Conservation (phyloP, 2,888 invertebrate genomes). For the Chymomyza procnemis region DNA sequence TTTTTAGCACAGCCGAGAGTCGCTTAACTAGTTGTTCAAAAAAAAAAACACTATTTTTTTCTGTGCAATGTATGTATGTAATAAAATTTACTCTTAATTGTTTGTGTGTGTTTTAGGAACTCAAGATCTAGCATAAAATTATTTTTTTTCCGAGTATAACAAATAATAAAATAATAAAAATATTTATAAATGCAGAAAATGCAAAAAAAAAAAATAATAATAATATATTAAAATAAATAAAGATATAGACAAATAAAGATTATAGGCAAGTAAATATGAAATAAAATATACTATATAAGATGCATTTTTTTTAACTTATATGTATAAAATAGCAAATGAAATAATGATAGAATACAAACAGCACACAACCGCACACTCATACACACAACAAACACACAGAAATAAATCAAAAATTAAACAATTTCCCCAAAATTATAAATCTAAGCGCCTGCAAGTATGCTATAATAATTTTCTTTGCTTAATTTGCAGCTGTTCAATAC, state of each 20-base stretch:
- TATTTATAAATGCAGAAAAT: constrained; percentile 26
- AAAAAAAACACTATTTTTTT: constrained; percentile 10
- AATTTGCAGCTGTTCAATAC: not conserved
- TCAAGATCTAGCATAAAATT: not conserved
- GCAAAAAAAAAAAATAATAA: constrained; percentile 11
- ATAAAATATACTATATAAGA: not conserved
- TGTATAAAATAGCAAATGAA: not conserved
- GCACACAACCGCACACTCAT: not conserved
- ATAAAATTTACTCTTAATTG: not conserved
- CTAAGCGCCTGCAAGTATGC: not conserved
- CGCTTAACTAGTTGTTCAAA: constrained; percentile 1
- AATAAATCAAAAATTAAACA: not conserved
- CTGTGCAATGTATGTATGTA: not conserved
- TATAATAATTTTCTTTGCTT: not conserved
- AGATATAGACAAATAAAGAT: constrained; percentile 34
- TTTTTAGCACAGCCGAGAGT: not conserved
- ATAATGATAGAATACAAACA: not conserved
- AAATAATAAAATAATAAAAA: constrained; percentile 23
- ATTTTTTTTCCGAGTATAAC: constrained; percentile 20
- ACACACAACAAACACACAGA: not conserved
- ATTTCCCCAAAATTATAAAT: no score
- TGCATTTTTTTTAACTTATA: not conserved
- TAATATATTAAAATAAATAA: no score
- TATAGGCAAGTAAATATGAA: constrained; percentile 4
- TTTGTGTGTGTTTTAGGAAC: not conserved